phyloP scores from a whole-genome alignment of 2,113 vertebrate genomes.

The Daphoenositta chrysoptera region DNA sequence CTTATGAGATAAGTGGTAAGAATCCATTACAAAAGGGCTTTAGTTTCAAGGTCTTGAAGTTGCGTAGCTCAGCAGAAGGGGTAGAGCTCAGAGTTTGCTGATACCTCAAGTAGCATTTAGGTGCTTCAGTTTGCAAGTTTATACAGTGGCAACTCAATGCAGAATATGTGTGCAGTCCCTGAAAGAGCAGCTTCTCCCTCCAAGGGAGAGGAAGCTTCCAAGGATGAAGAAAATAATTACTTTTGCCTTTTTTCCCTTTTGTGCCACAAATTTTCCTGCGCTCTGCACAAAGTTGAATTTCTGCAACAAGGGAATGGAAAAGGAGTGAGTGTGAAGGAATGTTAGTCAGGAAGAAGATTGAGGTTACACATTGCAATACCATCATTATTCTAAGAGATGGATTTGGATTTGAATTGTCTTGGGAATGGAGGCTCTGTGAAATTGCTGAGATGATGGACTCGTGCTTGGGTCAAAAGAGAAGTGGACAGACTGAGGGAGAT shows the following conservation, averaged over 20 bases:
- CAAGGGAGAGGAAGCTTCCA: background rate
- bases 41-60: background rate
- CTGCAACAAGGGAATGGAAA: background rate
- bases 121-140: background rate
- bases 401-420: background rate
- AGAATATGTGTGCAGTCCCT: background rate
- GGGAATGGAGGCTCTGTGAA: background rate
- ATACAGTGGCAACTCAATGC: background rate
- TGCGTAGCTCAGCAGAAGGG: background rate
- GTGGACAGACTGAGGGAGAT: background rate
- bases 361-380: background rate
- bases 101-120: background rate
- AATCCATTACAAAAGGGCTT: background rate
- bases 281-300: background rate
- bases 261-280: accelerated
- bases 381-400: accelerated
- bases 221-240: background rate
- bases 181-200: background rate
- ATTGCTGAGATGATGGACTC: background rate
- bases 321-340: background rate
- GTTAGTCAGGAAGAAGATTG: background rate
- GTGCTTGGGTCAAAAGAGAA: background rate
- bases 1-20: background rate
- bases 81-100: background rate
- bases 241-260: background rate